Conservation (phyloP, 2,113 vertebrate species). For the Plotosus lineatus region DNA sequence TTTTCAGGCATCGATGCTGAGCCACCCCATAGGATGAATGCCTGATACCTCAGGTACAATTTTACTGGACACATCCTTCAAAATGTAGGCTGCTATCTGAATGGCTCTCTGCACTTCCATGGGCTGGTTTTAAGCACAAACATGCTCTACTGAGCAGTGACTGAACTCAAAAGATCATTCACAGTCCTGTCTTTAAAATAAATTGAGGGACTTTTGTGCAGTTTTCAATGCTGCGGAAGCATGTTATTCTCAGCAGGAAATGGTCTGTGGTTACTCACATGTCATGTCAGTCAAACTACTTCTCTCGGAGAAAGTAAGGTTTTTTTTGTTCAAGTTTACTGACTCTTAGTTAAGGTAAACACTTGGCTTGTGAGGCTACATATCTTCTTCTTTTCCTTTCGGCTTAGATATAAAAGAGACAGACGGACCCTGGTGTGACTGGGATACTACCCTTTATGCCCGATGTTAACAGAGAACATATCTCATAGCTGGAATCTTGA, state of each 20-base stretch:
- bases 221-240: background rate
- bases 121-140: background rate
- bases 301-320: background rate
- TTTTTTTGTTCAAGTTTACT: background rate
- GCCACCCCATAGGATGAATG: background rate
- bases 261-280: background rate
- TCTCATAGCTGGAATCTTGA: background rate
- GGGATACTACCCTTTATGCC: background rate
- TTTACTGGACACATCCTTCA: background rate
- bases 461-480: background rate
- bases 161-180: background rate
- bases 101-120: background rate
- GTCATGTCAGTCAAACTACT: background rate
- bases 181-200: background rate
- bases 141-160: background rate
- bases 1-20: background rate
- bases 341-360: background rate
- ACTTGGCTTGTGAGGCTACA: too few relatives aligned
- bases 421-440: background rate
- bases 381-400: too few relatives aligned
- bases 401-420: too few relatives aligned
- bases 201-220: background rate
- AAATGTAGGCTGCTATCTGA: background rate
- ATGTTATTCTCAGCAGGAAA: background rate
- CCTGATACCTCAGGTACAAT: background rate